Conservation (phyloP, 1,140 invertebrate genomes). For the Brachionus calyciflorus region DNA sequence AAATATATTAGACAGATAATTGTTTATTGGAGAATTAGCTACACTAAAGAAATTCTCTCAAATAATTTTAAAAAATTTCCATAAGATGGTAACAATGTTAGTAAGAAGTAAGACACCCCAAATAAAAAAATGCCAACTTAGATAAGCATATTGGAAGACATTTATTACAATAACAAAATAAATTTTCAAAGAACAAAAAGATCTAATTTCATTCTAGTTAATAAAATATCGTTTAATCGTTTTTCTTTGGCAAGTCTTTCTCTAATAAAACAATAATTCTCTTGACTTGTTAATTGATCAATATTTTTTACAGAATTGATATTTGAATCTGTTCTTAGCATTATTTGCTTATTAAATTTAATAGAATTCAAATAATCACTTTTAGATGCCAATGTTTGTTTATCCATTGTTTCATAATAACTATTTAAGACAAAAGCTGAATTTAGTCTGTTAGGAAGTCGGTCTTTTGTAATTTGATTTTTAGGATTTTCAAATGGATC, state of each 20-base stretch:
- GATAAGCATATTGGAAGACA: too few relatives aligned
- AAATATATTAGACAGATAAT: too few relatives aligned
- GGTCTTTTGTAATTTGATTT: background rate
- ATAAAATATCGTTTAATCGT: slow-evolving; percentile 5
- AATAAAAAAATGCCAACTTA: too few relatives aligned
- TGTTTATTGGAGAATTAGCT: too few relatives aligned
- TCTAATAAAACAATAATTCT: background rate
- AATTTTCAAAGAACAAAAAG: slow-evolving; percentile 7
- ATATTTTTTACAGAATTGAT: background rate
- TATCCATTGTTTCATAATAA: slow-evolving; percentile 10
- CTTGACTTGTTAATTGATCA: background rate
- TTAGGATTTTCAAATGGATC: slow-evolving; percentile 33
- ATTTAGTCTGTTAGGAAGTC: background rate
- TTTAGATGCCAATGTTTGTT: slow-evolving; percentile 6
- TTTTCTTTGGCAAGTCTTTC: background rate
- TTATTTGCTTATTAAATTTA: slow-evolving; percentile 4
- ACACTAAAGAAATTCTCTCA: too few relatives aligned
- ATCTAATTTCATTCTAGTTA: slow-evolving; percentile 40
- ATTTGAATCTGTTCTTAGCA: background rate
- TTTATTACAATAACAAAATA: background rate
- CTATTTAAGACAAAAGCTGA: background rate
- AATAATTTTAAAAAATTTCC: too few relatives aligned
- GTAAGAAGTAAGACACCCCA: too few relatives aligned
- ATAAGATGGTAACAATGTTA: too few relatives aligned
- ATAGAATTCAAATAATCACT: slow-evolving; percentile 14